Conservation (phyloP, 2,113 vertebrate genomes). For the Chrysemys picta region DNA sequence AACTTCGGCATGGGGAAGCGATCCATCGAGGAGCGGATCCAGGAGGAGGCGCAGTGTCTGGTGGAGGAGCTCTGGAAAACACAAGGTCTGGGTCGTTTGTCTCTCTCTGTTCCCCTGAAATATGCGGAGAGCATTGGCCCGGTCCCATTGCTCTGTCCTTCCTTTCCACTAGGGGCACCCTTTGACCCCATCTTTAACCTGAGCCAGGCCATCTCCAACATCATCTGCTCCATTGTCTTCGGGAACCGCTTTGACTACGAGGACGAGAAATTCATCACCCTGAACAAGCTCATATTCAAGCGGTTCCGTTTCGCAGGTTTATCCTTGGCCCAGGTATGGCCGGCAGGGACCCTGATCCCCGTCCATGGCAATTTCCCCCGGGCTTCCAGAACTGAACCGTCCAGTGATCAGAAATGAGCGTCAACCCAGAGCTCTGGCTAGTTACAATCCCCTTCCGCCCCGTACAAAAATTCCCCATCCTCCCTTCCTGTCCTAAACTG, state of each 20-base stretch:
- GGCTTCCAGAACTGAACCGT: too few species aligned
- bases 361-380: too few species aligned
- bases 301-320: neutral
- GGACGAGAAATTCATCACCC: slow-evolving; percentile 74
- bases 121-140: too few species aligned
- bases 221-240: slow-evolving; percentile 85
- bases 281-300: slow-evolving; percentile 61
- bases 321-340: too few species aligned
- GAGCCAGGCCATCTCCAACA: slow-evolving; percentile 79
- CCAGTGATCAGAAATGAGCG: too few species aligned
- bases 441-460: too few species aligned
- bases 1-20: slow-evolving; percentile 75
- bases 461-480: too few species aligned
- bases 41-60: slow-evolving; percentile 65
- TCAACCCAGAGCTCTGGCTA: too few species aligned
- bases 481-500: too few species aligned
- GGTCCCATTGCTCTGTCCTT: too few species aligned
- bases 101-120: too few species aligned
- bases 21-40: slow-evolving; percentile 67
- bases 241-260: slow-evolving; percentile 81
- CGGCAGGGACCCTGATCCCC: too few species aligned
- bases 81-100: slow-evolving; percentile 61
- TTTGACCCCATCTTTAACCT: slow-evolving; percentile 76
- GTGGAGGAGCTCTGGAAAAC: slow-evolving; percentile 59
- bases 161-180: slow-evolving; percentile 53